These are phyloP conservation scores for Junonia oenone DNA, from an alignment of 2,888 invertebrate genomes.

Conservation along the genomic window DNA sequence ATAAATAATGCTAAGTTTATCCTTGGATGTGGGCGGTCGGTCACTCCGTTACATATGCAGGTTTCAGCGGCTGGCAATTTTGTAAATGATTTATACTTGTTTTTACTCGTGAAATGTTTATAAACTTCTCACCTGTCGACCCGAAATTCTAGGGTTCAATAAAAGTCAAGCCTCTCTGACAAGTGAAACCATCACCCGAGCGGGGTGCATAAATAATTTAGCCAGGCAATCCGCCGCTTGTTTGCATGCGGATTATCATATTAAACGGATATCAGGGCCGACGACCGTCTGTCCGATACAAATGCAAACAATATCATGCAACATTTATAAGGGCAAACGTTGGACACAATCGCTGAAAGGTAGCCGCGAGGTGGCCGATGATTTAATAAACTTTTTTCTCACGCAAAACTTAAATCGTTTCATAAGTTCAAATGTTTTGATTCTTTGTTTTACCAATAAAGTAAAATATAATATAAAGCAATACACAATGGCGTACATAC, in stretches of 20 bases:
- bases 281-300: slow-evolving; percentile 55
- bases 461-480: no score
- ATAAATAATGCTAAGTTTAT: slow-evolving; percentile 29
- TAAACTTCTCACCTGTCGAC: slow-evolving; percentile 45
- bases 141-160: slow-evolving; percentile 52
- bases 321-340: slow-evolving; percentile 65
- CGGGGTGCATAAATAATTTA: slow-evolving; percentile 77
- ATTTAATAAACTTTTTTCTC: not conserved
- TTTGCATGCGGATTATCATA: slow-evolving; percentile 79
- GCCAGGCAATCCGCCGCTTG: slow-evolving; percentile 71
- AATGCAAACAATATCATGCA: slow-evolving; percentile 71
- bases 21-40: slow-evolving; percentile 21
- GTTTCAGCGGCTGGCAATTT: slow-evolving; percentile 24
- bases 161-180: slow-evolving; percentile 55
- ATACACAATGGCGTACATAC: no score
- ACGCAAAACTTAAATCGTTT: not conserved
- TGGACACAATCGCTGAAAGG: slow-evolving; percentile 32
- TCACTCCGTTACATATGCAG: slow-evolving; percentile 18
- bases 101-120: slow-evolving; percentile 42
- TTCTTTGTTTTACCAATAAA: not conserved
- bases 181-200: slow-evolving; percentile 65
- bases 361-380: slow-evolving; percentile 24
- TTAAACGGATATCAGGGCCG: slow-evolving; percentile 75
- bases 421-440: not conserved
- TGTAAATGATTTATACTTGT: slow-evolving; percentile 47